These are phyloP conservation scores for Cosmia trapezina DNA, from an alignment of 2,888 invertebrate species.

Conservation along the genomic window DNA sequence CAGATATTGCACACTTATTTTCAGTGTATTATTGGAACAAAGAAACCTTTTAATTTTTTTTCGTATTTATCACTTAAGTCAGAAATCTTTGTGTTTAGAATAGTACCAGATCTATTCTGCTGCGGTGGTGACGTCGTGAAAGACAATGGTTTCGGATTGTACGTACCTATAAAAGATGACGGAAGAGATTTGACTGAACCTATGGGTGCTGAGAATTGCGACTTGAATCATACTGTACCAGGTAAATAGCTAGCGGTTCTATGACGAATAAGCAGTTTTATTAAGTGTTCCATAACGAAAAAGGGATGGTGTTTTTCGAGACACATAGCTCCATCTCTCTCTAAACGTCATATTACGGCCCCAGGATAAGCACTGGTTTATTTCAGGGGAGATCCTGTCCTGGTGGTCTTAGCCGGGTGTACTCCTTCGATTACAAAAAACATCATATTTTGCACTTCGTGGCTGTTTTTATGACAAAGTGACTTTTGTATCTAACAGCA, in stretches of 20 bases:
- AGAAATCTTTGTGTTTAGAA: conserved; percentile 70
- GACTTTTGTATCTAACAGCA: not conserved
- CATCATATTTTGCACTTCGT: not conserved
- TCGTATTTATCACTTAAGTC: not conserved
- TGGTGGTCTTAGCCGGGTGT: not conserved
- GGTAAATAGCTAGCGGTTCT: conserved; percentile 67
- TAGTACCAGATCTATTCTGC: conserved; percentile 90
- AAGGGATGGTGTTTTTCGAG: not conserved
- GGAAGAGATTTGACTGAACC: conserved; percentile 73
- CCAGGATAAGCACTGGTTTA: too few species aligned
- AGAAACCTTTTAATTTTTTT: not conserved
- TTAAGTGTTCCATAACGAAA: not conserved
- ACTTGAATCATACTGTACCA: conserved; percentile 86
- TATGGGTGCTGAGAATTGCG: conserved; percentile 84
- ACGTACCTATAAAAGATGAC: conserved; percentile 76
- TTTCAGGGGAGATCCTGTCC: too few species aligned
- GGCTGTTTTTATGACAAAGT: not conserved
- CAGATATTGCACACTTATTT: too few species aligned
- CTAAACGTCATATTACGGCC: not conserved
- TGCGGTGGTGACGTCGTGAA: conserved; percentile 91
- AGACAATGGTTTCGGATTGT: conserved; percentile 90
- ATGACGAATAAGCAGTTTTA: not conserved
- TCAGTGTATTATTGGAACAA: too few species aligned
- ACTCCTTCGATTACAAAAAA: not conserved
- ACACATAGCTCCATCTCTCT: not conserved